These are phyloP conservation scores for Corythaixoides concolor DNA, from an alignment of 2,113 vertebrate species.

Conservation along the genomic window DNA sequence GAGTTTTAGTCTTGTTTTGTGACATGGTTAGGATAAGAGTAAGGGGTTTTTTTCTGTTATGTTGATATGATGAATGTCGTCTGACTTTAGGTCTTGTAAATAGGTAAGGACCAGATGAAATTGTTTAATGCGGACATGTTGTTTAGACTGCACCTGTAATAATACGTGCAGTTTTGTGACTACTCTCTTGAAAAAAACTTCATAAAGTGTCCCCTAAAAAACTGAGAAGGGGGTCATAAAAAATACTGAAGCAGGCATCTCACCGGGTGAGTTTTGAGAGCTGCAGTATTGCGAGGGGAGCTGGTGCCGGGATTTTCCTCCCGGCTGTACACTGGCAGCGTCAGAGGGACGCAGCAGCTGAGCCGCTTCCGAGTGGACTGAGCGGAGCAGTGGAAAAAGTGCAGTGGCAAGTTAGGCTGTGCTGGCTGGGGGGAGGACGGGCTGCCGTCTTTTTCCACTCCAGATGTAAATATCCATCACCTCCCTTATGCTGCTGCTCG, in stretches of 20 bases:
- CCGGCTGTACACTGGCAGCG: background rate
- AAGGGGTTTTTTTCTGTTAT: background rate
- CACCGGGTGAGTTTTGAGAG: too few species aligned
- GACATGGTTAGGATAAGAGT: background rate
- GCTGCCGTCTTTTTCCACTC: background rate
- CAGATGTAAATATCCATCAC: background rate
- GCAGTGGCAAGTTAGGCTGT: background rate
- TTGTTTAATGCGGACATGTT: background rate
- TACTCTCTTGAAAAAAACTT: background rate
- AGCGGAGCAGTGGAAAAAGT: background rate
- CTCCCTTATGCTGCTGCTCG: accelerated
- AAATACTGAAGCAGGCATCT: background rate
- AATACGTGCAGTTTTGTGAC: background rate
- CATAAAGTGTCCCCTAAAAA: background rate
- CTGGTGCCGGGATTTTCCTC: background rate
- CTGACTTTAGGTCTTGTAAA: background rate
- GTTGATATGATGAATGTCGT: background rate
- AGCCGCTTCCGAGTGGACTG: background rate
- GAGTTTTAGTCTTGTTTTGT: background rate
- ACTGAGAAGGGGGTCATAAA: background rate
- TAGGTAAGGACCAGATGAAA: background rate
- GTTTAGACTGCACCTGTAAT: background rate
- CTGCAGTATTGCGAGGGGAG: accelerated
- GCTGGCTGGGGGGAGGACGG: background rate
- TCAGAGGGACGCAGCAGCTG: background rate